A percentile compares a stretch with the other conserved stretches of the same genome.
Conservation (phyloP, 2,797 vertebrate species). For the Poliocrania exsul region DNA sequence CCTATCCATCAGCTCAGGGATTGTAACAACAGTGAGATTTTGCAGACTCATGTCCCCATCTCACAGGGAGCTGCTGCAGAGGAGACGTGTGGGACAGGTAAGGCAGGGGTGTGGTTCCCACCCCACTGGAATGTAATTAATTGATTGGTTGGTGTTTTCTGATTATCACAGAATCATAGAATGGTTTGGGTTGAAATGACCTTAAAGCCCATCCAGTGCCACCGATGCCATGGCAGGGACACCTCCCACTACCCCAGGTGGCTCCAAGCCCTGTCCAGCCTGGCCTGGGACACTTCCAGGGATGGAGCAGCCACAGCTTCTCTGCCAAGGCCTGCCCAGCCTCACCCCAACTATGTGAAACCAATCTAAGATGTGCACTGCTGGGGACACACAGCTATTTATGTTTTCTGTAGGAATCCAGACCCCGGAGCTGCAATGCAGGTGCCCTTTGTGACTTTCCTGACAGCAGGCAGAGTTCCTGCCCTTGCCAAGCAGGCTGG, state of each 20-base stretch:
- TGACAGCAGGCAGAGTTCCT: background rate
- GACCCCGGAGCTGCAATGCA: constrained; percentile 10
- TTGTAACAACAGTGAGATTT: background rate
- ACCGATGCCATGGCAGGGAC: background rate
- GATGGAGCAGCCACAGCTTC: background rate
- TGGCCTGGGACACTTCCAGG: background rate
- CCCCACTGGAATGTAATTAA: background rate
- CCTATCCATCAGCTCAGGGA: background rate
- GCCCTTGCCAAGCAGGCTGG: background rate
- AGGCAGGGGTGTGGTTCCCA: background rate
- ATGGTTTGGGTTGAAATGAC: background rate
- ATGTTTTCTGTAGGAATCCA: background rate
- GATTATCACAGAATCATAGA: background rate
- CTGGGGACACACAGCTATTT: background rate
- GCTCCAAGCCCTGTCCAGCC: background rate
- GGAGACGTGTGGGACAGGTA: background rate
- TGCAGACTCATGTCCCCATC: background rate
- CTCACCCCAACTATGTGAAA: background rate
- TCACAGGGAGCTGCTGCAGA: background rate
- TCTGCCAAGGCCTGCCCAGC: background rate
- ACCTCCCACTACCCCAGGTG: background rate
- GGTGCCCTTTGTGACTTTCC: background rate
- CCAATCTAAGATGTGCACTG: background rate
- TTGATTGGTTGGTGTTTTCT: background rate
- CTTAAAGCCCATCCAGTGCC: background rate